Evolutionary conservation across 2,113 vertebrate species (phyloP).

Genomic region (Serilophus lunatus): DNA sequence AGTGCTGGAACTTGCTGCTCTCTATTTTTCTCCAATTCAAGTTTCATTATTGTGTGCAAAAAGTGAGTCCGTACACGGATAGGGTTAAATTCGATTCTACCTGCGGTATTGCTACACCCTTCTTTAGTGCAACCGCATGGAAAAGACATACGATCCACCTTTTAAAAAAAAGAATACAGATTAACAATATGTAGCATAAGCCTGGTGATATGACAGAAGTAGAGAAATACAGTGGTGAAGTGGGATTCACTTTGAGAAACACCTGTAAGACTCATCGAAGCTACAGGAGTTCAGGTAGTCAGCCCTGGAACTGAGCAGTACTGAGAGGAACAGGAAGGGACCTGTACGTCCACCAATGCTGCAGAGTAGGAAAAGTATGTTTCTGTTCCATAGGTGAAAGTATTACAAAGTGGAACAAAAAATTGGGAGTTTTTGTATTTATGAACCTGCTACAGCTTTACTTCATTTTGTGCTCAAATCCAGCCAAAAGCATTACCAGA

Average conservation of each 20-base stretch:
- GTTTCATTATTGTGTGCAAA: constrained; percentile 99
- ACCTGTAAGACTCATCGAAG: neutral
- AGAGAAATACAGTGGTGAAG: neutral
- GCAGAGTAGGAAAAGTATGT: neutral
- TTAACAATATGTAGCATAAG: constrained; percentile 21
- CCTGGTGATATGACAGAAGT: neutral
- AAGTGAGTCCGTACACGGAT: constrained; percentile 99
- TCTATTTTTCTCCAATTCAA: constrained; percentile 94
- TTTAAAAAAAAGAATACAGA: constrained; percentile 55
- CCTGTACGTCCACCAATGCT: neutral
- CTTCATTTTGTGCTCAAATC: neutral
- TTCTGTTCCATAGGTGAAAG: neutral
- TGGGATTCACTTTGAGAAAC: neutral
- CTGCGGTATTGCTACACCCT: constrained; percentile 95
- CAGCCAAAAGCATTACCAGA: neutral
- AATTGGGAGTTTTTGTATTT: neutral
- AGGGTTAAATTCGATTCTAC: constrained; percentile 97
- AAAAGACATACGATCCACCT: constrained; percentile 99
- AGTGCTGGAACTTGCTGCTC: constrained; percentile 86
- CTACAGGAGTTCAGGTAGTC: neutral
- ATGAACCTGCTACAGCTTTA: neutral
- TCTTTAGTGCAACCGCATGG: constrained; percentile 97
- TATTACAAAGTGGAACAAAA: neutral
- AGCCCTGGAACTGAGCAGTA: neutral
- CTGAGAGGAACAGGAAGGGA: neutral